Conservation (phyloP, 2,113 vertebrate genomes). For the Ptilonorhynchus violaceus region DNA sequence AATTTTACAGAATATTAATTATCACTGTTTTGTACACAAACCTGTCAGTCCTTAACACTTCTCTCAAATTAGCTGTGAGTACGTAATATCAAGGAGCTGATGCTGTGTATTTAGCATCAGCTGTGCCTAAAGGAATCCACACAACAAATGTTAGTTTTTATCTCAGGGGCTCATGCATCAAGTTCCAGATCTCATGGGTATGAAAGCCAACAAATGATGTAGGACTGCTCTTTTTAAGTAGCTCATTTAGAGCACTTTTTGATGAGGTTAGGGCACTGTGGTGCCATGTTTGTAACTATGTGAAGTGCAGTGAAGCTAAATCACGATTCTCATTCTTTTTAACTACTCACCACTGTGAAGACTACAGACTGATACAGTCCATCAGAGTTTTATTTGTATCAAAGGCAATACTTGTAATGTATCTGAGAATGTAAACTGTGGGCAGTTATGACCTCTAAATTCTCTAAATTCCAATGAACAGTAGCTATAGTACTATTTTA, state of each 20-base stretch:
- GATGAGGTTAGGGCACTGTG: neutral
- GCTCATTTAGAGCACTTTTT: neutral
- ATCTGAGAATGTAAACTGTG: slow-evolving; percentile 41
- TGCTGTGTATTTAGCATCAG: neutral
- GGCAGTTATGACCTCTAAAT: slow-evolving; percentile 38
- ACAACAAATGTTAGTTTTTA: neutral
- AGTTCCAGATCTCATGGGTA: neutral
- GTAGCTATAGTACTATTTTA: slow-evolving; percentile 56
- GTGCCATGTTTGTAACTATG: fast-evolving
- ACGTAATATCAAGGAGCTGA: neutral
- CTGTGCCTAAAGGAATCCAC: neutral
- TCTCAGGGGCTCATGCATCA: neutral
- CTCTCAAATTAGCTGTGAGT: neutral
- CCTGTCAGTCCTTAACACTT: neutral
- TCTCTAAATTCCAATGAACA: slow-evolving; percentile 55
- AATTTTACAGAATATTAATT: neutral
- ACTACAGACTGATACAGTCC: neutral
- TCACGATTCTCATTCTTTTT: neutral
- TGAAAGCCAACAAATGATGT: neutral
- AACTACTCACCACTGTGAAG: neutral
- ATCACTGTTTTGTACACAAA: neutral
- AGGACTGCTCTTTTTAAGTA: neutral
- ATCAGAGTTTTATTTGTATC: neutral
- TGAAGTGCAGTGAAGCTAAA: neutral
- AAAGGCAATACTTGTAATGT: neutral